Base-by-base conservation (phyloP, 2,888 invertebrate genomes). In the Hydropsyche betteni region DNA sequence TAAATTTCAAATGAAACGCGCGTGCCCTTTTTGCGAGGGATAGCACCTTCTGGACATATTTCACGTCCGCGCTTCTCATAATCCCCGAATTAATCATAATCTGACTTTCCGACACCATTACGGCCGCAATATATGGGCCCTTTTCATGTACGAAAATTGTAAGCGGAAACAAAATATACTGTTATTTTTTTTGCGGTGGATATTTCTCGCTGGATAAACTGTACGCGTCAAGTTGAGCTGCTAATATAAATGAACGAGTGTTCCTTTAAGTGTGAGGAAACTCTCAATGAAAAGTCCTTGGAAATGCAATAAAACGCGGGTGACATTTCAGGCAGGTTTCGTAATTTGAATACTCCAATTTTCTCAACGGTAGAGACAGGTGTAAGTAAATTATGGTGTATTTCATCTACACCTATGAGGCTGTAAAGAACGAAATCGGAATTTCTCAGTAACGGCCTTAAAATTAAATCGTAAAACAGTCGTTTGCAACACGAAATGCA, bases 71-170 rank as follows among this genome's bases (percentile, higher is more conserved):
- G 58, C 58, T 58, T 24, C 58, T 58, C 58, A 58, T 58, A 58
- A 58, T 58, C 24, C 58, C 58, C 58, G 58, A 58, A 58, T 58
- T 58, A 58, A 58, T 58, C 58, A 58, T 58, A 58, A 58, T 58
- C 58, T 58, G 58, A 58, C 58, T 58, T 58, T 24, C 58, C 24
- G 58, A 24, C 58, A 24, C 58, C 58, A 24, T 58, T 58, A 24
- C 58, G 24, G 58, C 8, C 58, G 24, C 16, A 24, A 58, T 58
- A 58, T 58, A 8, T n/a, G 53, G 58, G 24, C 58, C 53, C 53
- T 53, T 53, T 53, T 53, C 53, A 53, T 16, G 14, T 12, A 58
- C 58, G 16, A 58, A 58, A 58, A 58, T 58, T 24, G 16, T 16
- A 24, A 8, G 58, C 24, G 24, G 24, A 14, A 16, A 16, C 53